Evolutionary conservation across 2,113 vertebrate genomes (phyloP).

Genomic region (Pluvialis apricaria): DNA sequence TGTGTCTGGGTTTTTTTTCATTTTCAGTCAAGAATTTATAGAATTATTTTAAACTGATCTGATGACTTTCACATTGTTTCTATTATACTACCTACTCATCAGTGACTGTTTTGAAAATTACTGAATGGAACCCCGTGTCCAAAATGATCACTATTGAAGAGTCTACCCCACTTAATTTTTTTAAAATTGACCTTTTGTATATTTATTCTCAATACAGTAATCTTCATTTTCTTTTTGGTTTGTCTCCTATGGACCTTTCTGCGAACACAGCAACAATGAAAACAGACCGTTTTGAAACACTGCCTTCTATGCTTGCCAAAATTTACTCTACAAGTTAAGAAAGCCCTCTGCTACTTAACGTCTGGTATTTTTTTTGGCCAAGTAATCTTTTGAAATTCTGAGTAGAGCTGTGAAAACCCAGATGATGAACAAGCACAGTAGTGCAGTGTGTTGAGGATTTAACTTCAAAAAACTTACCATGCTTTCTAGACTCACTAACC

Average conservation of each 20-base stretch:
- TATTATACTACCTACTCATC: background rate
- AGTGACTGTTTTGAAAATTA: background rate
- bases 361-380: constrained; percentile 57
- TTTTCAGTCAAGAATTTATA: background rate
- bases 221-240: background rate
- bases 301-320: constrained; percentile 42
- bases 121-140: background rate
- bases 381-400: constrained; percentile 44
- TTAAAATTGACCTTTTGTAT: background rate
- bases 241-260: constrained; percentile 15
- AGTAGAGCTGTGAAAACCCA: constrained; percentile 26
- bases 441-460: background rate
- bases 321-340: constrained; percentile 49
- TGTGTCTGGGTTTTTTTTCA: background rate
- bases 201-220: constrained; percentile 3
- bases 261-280: background rate
- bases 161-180: background rate
- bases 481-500: background rate
- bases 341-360: constrained; percentile 29
- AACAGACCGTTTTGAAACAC: constrained; percentile 36
- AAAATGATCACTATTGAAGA: background rate
- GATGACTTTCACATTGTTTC: no score
- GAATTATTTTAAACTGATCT: no score
- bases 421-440: constrained; percentile 28
- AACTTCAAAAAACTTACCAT: background rate